A percentile compares a stretch with the other conserved stretches of the same genome.
Conservation (phyloP, 2,113 vertebrate genomes). For the Columbina picui region DNA sequence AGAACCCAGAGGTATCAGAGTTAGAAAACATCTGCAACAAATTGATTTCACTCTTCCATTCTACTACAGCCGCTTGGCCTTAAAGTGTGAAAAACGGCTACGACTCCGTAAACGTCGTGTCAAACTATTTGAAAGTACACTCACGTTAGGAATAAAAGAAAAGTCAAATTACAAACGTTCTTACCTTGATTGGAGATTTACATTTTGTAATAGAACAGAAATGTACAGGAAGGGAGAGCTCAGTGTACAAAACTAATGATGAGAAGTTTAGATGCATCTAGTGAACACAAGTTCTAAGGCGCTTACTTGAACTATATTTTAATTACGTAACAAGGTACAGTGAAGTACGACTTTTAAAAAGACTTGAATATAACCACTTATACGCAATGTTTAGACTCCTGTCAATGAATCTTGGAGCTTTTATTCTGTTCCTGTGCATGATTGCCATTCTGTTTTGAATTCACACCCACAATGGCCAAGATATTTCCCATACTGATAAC, state of each 20-base stretch:
- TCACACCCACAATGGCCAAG: slow-evolving; percentile 52
- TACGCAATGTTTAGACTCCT: neutral
- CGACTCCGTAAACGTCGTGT: neutral
- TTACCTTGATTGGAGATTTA: slow-evolving; percentile 14
- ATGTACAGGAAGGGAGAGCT: neutral
- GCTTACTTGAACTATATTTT: neutral
- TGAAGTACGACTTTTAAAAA: neutral
- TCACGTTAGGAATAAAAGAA: neutral
- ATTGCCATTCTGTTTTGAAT: slow-evolving; percentile 49
- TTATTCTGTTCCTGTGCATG: slow-evolving; percentile 13
- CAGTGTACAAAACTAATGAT: neutral
- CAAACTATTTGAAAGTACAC: slow-evolving; percentile 19
- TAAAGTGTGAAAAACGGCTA: slow-evolving; percentile 45
- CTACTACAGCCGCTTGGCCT: slow-evolving; percentile 14
- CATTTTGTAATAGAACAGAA: neutral
- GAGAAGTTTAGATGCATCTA: neutral
- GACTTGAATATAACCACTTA: neutral
- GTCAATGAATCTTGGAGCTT: neutral
- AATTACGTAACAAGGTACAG: neutral
- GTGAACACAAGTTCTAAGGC: neutral
- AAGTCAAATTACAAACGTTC: neutral
- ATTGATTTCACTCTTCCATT: neutral
- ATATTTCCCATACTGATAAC: slow-evolving; percentile 66
- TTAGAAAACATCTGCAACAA: slow-evolving; percentile 56
- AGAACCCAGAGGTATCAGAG: neutral